These are phyloP conservation scores for Zhuqinia jingwanae DNA, from an alignment of 2,888 invertebrate species.

Conservation along the genomic window DNA sequence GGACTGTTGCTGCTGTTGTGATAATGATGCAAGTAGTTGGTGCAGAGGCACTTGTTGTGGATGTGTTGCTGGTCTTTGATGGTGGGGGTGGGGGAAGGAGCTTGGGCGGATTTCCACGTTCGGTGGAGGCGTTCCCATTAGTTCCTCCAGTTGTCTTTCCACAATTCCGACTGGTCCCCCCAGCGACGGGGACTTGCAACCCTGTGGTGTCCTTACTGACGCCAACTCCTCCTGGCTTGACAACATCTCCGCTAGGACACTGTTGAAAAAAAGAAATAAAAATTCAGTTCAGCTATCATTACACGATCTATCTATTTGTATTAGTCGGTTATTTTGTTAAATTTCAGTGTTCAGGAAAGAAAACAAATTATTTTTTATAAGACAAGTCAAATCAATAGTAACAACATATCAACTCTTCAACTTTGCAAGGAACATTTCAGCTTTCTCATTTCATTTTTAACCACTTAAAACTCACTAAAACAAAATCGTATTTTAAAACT, in stretches of 20 bases:
- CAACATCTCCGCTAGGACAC: constrained; percentile 68
- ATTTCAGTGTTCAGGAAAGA: neutral
- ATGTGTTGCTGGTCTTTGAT: constrained; percentile 7
- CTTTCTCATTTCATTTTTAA: neutral
- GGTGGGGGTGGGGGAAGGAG: constrained; percentile 37
- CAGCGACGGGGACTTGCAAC: constrained; percentile 11
- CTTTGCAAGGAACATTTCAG: neutral
- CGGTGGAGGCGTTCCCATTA: constrained; percentile 56
- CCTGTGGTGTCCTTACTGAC: constrained; percentile 37
- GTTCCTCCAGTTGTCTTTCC: constrained; percentile 59
- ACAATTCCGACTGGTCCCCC: constrained; percentile 7
- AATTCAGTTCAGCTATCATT: constrained; percentile 4
- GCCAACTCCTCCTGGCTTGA: constrained; percentile 60
- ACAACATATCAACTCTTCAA: constrained; percentile 27
- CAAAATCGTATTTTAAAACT: no score
- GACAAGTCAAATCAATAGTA: neutral
- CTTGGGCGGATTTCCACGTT: constrained; percentile 67
- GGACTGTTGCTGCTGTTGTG: constrained; percentile 47
- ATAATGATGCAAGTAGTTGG: constrained; percentile 45
- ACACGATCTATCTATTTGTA: neutral
- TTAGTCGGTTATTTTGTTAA: neutral
- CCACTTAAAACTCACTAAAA: no score
- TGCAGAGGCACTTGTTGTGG: constrained; percentile 56
- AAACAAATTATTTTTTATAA: neutral
- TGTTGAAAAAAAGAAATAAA: constrained; percentile 21